Evolutionary conservation across 2,888 invertebrate genomes (phyloP), one percentile per base, ranked within the genome.

Genomic region (Leptopilina syphax): DNA sequence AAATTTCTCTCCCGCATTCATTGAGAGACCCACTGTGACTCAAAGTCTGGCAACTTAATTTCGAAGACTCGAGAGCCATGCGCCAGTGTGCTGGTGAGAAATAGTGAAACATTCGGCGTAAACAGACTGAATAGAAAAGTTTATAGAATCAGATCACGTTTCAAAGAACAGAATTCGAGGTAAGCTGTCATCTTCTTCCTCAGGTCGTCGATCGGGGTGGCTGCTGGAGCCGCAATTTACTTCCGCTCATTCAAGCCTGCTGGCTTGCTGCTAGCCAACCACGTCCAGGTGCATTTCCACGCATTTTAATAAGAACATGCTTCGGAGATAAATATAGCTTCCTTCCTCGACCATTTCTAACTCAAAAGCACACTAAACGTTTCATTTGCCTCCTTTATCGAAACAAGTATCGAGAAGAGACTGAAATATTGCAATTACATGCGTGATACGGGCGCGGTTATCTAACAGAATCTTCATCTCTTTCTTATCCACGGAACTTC

Each of bases 231-330:
- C 82, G 83, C 77, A 79, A 77, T 80, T 78, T 81, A 84, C 87
- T 88, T 88, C 88, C 88, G 88, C 82, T 87, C 85, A 81, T 84
- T 80, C 77, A 78, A 73, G 65, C 79, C 65, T 81, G 76, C 18
- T 18, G 18, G 18, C 18, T 18, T 18, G 18, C 18, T 18, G 18
- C 65, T 73, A 73, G 73, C 81, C 81, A 84, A 82, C 85, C 88
- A 87, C 88, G 88, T 87, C 84, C 85, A 84, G 80, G 84, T 79
- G 84, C 83, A 85, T 88, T 84, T 84, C 84, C 84, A 66, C 84
- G 84, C 82, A 84, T 84, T 80, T 60, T 83, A 84, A 84, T 82
- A 80, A 82, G 82, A 67, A 78, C 18, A 57, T 73, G 76, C 84
- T 83, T 81, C 77, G 66, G 68, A 83, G 81, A 81, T 87, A 85